phyloP scores from a whole-genome alignment of 2,888 invertebrate genomes.

The Nemapogon koenigi region DNA sequence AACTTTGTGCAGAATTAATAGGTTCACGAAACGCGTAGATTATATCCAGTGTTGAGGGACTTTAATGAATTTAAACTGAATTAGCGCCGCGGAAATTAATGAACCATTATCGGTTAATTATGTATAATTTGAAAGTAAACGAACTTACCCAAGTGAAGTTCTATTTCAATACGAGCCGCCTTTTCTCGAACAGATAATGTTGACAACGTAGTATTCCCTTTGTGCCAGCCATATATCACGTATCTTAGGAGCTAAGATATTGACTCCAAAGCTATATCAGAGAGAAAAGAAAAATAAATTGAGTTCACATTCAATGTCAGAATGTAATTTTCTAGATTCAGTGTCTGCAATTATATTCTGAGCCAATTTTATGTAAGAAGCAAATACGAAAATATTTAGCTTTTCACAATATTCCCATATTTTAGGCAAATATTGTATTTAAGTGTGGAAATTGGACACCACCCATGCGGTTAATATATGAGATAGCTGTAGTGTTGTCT shows the following conservation, averaged over 20 bases:
- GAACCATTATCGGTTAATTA: too few relatives aligned
- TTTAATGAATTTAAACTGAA: constrained; percentile 47
- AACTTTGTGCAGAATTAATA: constrained; percentile 12
- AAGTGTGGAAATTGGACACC: constrained; percentile 10
- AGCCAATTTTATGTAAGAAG: constrained; percentile 11
- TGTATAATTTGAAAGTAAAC: too few relatives aligned
- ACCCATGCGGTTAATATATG: constrained; percentile 19
- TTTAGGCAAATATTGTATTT: background rate
- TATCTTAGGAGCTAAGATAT: too few relatives aligned
- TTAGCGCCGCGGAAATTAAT: too few relatives aligned
- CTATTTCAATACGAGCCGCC: too few relatives aligned
- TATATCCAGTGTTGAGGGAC: too few relatives aligned
- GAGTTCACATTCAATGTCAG: constrained; percentile 11
- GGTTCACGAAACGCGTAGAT: too few relatives aligned
- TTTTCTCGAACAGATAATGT: too few relatives aligned
- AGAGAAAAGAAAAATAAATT: constrained; percentile 1
- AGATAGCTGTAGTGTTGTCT: constrained; percentile 19
- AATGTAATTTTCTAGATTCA: constrained; percentile 9
- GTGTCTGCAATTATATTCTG: constrained; percentile 13
- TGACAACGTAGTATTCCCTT: too few relatives aligned
- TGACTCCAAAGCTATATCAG: too few relatives aligned
- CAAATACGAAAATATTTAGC: constrained; percentile 1
- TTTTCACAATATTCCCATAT: constrained; percentile 10
- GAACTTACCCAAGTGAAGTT: too few relatives aligned
- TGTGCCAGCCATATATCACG: too few relatives aligned